Evolutionary conservation across 2,797 vertebrate species (phyloP).

Genomic region (Smutsia temminckii): DNA sequence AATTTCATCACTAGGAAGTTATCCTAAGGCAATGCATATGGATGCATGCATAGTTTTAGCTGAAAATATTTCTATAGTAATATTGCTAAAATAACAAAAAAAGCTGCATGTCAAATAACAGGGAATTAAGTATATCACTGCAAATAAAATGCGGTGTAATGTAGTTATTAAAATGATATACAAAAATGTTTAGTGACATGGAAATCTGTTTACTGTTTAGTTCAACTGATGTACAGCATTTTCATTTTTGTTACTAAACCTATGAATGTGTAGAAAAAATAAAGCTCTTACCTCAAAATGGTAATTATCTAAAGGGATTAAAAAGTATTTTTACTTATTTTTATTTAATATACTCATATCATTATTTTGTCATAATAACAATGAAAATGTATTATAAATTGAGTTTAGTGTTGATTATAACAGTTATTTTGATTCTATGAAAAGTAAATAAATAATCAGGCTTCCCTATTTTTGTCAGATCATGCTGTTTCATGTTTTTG

Average conservation of each 20-base stretch:
- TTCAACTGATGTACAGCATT: background rate
- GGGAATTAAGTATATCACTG: background rate
- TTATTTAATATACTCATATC: background rate
- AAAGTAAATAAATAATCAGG: background rate
- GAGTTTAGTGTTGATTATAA: background rate
- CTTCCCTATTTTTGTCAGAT: background rate
- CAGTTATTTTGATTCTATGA: constrained; percentile 5
- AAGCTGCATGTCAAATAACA: background rate
- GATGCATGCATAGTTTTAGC: background rate
- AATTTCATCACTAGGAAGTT: background rate
- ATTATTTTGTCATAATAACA: constrained; percentile 29
- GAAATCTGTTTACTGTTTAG: background rate
- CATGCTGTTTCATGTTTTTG: background rate
- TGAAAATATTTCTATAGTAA: background rate
- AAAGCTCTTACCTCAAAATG: constrained; percentile 28
- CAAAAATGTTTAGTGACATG: background rate
- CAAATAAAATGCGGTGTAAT: constrained; percentile 23
- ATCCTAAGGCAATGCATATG: background rate
- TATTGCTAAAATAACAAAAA: constrained; percentile 12
- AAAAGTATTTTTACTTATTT: constrained; percentile 10
- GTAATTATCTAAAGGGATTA: background rate
- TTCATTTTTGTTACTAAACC: constrained; percentile 16
- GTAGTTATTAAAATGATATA: background rate
- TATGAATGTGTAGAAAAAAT: background rate
- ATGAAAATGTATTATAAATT: background rate